phyloP scores from a whole-genome alignment of 2,888 invertebrate genomes.

The Camptogramma bilineatum region DNA sequence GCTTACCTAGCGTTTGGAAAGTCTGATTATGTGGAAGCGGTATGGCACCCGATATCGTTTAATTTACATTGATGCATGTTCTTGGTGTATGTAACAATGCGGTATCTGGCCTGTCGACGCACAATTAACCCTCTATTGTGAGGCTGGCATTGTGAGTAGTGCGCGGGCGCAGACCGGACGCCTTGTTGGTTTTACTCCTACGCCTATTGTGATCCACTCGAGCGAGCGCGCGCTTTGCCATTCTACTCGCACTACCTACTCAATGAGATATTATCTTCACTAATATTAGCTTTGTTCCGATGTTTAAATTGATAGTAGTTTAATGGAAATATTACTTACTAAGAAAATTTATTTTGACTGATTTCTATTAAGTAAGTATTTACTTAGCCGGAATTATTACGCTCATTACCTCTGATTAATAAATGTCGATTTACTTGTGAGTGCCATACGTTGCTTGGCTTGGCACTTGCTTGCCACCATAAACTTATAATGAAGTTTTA shows the following conservation, averaged over 20 bases:
- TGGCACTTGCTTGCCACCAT: too few species aligned
- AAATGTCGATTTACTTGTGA: too few species aligned
- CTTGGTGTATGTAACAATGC: conserved; percentile 61
- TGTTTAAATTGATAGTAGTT: conserved; percentile 68
- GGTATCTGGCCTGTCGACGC: conserved; percentile 76
- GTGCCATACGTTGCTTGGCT: too few species aligned
- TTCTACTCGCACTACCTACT: conserved; percentile 60
- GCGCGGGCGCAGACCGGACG: conserved; percentile 64
- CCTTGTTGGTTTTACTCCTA: conserved; percentile 78
- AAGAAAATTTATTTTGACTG: conserved; percentile 65
- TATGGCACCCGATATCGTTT: conserved; percentile 30
- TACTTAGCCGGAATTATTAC: not conserved
- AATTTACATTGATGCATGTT: conserved; percentile 55
- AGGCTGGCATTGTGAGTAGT: conserved; percentile 60
- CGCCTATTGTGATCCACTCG: conserved; percentile 75
- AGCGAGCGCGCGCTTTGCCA: conserved; percentile 71
- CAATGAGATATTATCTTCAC: conserved; percentile 76
- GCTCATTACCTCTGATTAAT: too few species aligned
- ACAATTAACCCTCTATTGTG: conserved; percentile 82
- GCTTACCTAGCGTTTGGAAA: conserved; percentile 16
- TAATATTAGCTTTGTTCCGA: conserved; percentile 69
- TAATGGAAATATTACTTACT: conserved; percentile 57
- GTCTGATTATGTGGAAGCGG: conserved; percentile 48
- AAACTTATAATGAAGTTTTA: too few species aligned
- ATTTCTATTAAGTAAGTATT: not conserved